Conservation (phyloP, 92 coral and sea anemone species). For the Phenganax stokvisi region DNA sequence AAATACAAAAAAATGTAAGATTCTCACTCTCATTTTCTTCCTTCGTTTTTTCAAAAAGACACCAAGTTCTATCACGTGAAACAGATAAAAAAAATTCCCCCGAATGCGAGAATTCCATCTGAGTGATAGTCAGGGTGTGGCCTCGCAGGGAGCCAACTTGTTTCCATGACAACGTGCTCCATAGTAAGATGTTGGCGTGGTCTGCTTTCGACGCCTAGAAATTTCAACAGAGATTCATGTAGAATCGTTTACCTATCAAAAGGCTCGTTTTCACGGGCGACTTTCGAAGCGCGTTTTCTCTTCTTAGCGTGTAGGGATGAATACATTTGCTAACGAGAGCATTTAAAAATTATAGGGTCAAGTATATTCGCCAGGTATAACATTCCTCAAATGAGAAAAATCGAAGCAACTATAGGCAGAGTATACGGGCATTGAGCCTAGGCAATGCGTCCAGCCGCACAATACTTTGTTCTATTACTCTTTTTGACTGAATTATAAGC, state of each 20-base stretch:
- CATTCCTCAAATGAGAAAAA: no score
- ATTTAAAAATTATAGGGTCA: background rate
- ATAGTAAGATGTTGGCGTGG: constrained; percentile 76
- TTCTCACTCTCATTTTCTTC: background rate
- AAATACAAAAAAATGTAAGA: no score
- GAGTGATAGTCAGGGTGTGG: constrained; percentile 87
- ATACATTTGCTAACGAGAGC: no score
- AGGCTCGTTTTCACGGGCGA: background rate
- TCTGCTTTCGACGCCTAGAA: constrained; percentile 89
- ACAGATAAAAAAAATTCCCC: constrained; percentile 93
- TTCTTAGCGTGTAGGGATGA: background rate
- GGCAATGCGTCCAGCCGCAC: no score
- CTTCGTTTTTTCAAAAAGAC: constrained; percentile 52
- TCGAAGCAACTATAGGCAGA: background rate
- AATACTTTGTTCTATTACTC: no score
- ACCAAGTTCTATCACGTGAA: constrained; percentile 97
- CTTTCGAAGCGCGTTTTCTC: background rate
- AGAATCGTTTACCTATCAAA: background rate
- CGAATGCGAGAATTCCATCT: constrained; percentile 78
- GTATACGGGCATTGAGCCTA: background rate
- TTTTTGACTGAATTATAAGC: no score
- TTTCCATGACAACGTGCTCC: constrained; percentile 87
- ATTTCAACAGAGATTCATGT: background rate
- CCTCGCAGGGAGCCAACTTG: constrained; percentile 65
- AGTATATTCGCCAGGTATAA: no score